Percentiles rank a stretch among this genome's conserved stretches.
Evolutionary conservation across 2,113 vertebrate species (phyloP).

Genomic region (Oryzias woworae): DNA sequence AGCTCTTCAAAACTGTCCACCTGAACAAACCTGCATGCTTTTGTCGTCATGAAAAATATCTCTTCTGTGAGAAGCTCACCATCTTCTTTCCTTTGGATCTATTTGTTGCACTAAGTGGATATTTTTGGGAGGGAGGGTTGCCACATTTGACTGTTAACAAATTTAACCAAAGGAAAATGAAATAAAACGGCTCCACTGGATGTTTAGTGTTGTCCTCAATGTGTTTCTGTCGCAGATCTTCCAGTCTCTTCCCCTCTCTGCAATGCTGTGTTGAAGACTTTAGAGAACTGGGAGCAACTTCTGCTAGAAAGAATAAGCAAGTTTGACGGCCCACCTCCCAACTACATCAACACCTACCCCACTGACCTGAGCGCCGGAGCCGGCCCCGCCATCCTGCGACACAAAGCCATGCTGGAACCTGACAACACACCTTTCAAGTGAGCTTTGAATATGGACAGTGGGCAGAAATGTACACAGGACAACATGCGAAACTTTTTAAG

Average conservation of each 20-base stretch:
- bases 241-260: slow-evolving; percentile 91
- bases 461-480: neutral
- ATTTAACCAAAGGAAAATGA: no score
- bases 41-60: no score
- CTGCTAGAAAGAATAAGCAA: slow-evolving; percentile 91
- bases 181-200: neutral
- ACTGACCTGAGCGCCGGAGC: slow-evolving; percentile 83
- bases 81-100: no score
- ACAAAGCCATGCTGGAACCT: slow-evolving; percentile 97
- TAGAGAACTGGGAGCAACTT: slow-evolving; percentile 96
- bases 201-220: neutral
- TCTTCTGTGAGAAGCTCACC: no score
- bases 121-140: no score
- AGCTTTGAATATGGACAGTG: slow-evolving; percentile 31
- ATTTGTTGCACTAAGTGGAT: no score
- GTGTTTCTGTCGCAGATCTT: slow-evolving; percentile 80
- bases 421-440: slow-evolving; percentile 99
- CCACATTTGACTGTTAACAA: no score
- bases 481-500: neutral
- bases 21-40: no score
- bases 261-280: slow-evolving; percentile 90
- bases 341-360: slow-evolving; percentile 92
- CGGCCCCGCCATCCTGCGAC: slow-evolving; percentile 88
- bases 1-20: neutral
- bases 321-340: slow-evolving; percentile 93